Conservation (phyloP, 1,140 invertebrate genomes). For the Eurosta solidaginis region DNA sequence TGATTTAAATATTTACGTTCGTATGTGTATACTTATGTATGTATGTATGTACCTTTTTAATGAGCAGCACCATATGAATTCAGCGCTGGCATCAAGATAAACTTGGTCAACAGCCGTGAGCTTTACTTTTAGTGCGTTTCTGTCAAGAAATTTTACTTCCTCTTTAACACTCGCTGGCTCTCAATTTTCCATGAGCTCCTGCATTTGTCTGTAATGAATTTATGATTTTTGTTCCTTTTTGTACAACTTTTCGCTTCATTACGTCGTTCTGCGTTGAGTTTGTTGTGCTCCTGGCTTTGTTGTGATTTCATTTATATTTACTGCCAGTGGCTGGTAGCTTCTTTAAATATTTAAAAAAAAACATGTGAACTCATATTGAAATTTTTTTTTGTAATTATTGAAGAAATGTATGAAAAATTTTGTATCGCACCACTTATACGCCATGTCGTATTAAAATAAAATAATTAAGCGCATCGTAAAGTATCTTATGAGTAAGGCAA, state of each 20-base stretch:
- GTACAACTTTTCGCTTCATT: constrained; percentile 19
- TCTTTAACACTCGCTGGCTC: neutral
- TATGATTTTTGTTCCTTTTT: constrained; percentile 7
- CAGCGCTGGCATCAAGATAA: neutral
- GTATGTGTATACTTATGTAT: neutral
- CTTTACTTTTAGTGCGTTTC: neutral
- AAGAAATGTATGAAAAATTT: no score
- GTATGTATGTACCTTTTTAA: neutral
- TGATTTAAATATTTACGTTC: neutral
- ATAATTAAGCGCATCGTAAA: no score
- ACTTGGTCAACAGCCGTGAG: neutral
- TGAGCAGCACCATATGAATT: neutral
- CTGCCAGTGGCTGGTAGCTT: neutral
- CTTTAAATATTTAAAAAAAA: neutral
- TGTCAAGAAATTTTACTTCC: neutral
- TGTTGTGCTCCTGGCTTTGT: neutral
- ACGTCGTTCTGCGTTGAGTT: neutral
- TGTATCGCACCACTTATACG: no score
- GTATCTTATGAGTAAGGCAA: no score
- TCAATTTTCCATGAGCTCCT: neutral
- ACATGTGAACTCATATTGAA: no score
- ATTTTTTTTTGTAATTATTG: no score
- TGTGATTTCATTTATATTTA: constrained; percentile 8
- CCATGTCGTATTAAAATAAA: no score
- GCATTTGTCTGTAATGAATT: neutral